A percentile compares a stretch with the other conserved stretches of the same genome.
Conservation (phyloP, 2,113 vertebrate species). For the Acrocephalus arundinaceus region DNA sequence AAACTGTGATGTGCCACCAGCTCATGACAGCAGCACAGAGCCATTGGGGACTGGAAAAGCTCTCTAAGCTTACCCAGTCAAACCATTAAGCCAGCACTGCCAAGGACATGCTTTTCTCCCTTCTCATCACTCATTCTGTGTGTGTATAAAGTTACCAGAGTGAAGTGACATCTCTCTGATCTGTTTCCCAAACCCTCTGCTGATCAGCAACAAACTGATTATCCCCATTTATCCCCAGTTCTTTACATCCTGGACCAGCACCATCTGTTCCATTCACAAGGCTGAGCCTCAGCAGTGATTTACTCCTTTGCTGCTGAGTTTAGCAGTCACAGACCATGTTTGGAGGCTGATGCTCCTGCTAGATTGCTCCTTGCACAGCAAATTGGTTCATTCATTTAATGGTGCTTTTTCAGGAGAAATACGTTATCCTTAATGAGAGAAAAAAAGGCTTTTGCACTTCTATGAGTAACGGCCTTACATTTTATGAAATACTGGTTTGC, state of each 20-base stretch:
- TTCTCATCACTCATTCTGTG: not conserved
- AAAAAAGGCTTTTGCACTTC: not conserved
- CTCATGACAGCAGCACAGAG: not conserved
- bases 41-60: not conserved
- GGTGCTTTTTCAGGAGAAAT: not conserved
- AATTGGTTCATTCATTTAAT: not conserved
- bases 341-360: not conserved
- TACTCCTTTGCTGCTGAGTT: not conserved
- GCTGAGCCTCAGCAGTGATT: not conserved
- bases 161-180: not conserved
- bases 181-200: not conserved
- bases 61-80: not conserved
- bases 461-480: not conserved
- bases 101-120: fast-evolving
- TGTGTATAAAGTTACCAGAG: not conserved
- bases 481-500: not conserved
- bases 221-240: not conserved
- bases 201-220: not conserved
- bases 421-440: not conserved
- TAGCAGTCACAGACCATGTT: not conserved
- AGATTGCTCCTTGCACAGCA: not conserved
- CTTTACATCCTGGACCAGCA: not conserved
- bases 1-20: fast-evolving
- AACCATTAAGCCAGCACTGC: not conserved
- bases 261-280: not conserved